These are phyloP conservation scores for Caenorhabditis sp. DNA, from an alignment of 2,888 invertebrate genomes.

Conservation along the genomic window DNA sequence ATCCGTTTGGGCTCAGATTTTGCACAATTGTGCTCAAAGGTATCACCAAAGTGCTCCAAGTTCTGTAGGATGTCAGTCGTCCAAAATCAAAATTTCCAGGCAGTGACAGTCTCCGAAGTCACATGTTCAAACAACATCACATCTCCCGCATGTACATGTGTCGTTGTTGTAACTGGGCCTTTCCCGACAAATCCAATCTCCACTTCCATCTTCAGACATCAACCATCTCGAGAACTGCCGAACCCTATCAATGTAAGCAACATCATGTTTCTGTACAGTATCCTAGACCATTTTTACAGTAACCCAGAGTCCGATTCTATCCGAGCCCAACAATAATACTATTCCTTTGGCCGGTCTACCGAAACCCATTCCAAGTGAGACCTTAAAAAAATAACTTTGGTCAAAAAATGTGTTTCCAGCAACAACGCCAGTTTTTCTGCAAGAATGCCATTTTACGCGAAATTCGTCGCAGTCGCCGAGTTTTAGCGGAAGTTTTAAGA, in stretches of 20 bases:
- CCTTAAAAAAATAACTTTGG: not conserved
- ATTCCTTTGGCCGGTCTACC: slow-evolving; percentile 37
- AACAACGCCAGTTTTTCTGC: slow-evolving; percentile 18
- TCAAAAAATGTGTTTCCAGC: slow-evolving; percentile 9
- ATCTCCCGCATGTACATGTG: slow-evolving; percentile 71
- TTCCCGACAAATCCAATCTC: slow-evolving; percentile 65
- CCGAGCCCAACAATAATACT: not conserved
- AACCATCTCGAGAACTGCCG: slow-evolving; percentile 8
- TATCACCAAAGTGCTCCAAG: not conserved
- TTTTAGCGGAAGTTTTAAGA: slow-evolving; percentile 29
- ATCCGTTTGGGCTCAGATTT: no score
- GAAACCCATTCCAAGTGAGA: slow-evolving; percentile 47
- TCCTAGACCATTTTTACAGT: slow-evolving; percentile 2
- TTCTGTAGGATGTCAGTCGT: not conserved
- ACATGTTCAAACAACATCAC: slow-evolving; percentile 70
- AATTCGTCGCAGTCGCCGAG: slow-evolving; percentile 23
- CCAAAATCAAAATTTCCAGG: slow-evolving; percentile 50
- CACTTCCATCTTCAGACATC: slow-evolving; percentile 57
- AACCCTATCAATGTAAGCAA: slow-evolving; percentile 26
- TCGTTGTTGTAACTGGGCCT: slow-evolving; percentile 71
- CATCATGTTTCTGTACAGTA: no score
- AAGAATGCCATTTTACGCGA: not conserved
- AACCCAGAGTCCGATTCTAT: not conserved
- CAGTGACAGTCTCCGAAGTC: slow-evolving; percentile 69
- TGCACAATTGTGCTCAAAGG: not conserved